phyloP scores from a whole-genome alignment of 2,113 vertebrate genomes.

The Psophia crepitans region DNA sequence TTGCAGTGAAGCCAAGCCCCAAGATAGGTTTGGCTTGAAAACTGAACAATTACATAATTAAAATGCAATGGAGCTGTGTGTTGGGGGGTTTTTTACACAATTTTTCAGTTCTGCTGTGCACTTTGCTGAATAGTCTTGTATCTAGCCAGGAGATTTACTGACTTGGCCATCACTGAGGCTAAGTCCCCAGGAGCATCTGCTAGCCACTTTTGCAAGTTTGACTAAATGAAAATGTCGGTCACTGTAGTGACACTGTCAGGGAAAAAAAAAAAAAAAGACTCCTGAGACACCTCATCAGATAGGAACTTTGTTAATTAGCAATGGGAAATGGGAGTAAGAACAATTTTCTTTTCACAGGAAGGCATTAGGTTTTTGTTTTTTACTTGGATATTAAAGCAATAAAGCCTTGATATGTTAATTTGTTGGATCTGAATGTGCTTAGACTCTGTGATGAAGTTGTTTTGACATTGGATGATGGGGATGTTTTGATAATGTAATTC shows the following conservation, averaged over 20 bases:
- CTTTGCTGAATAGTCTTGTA: not conserved
- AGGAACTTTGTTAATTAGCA: conserved; percentile 31
- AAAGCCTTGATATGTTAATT: conserved; percentile 58
- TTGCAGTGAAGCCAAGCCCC: not conserved
- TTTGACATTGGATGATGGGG: conserved; percentile 42
- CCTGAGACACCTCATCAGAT: not conserved
- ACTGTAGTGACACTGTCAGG: not conserved
- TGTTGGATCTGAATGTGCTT: not conserved
- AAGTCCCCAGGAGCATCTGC: not conserved
- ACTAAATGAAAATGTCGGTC: not conserved
- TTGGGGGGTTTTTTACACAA: not conserved
- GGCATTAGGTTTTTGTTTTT: conserved; percentile 27
- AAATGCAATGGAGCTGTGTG: not conserved
- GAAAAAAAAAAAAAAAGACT: not conserved
- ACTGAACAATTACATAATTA: not conserved
- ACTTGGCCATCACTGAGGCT: not conserved
- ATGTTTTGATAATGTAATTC: conserved; percentile 51
- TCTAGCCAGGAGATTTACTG: not conserved
- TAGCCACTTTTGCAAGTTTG: not conserved
- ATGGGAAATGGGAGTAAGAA: conserved; percentile 42
- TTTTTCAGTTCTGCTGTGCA: not conserved
- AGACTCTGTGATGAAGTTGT: conserved; percentile 35
- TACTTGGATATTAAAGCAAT: conserved; percentile 33
- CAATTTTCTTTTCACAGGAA: conserved; percentile 42
- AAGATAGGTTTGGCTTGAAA: not conserved